Evolutionary conservation across 2,888 invertebrate genomes (phyloP).

Genomic region (Helleia helle): DNA sequence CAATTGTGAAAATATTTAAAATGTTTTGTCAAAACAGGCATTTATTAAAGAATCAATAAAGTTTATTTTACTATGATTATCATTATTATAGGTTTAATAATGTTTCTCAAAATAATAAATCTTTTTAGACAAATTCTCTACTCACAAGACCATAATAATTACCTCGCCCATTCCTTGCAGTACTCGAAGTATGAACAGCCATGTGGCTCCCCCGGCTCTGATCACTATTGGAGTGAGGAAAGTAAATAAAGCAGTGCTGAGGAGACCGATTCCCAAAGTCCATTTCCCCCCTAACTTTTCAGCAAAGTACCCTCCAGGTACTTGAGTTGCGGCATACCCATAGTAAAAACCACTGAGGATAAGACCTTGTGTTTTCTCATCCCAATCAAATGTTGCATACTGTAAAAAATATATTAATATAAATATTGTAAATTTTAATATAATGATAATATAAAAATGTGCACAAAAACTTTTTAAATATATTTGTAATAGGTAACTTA

Average conservation of each 20-base stretch:
- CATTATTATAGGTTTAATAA: no score
- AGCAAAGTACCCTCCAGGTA: constrained; percentile 88
- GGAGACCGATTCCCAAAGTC: constrained; percentile 85
- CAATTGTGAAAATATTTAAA: no score
- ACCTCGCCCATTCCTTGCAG: constrained; percentile 87
- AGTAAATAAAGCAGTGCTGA: constrained; percentile 87
- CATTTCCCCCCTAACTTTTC: constrained; percentile 90
- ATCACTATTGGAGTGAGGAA: constrained; percentile 85
- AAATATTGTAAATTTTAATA: constrained; percentile 1
- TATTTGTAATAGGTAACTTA: no score
- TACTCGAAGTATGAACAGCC: constrained; percentile 74
- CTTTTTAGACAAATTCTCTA: no score
- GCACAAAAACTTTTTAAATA: no score
- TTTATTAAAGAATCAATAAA: no score
- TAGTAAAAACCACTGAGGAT: constrained; percentile 89
- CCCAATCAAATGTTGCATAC: constrained; percentile 77
- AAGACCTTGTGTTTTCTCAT: constrained; percentile 79
- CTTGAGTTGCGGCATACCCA: constrained; percentile 87
- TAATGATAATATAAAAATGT: no score
- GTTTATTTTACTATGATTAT: no score
- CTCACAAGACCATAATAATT: no score
- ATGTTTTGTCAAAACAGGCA: no score
- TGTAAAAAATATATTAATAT: constrained; percentile 27
- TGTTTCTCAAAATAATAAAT: no score
- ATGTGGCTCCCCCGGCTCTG: constrained; percentile 58